A percentile compares a stretch with the other conserved stretches of the same genome.
These are phyloP conservation scores for Mya arenaria DNA, from an alignment of 1,140 invertebrate genomes.

Conservation along the genomic window DNA sequence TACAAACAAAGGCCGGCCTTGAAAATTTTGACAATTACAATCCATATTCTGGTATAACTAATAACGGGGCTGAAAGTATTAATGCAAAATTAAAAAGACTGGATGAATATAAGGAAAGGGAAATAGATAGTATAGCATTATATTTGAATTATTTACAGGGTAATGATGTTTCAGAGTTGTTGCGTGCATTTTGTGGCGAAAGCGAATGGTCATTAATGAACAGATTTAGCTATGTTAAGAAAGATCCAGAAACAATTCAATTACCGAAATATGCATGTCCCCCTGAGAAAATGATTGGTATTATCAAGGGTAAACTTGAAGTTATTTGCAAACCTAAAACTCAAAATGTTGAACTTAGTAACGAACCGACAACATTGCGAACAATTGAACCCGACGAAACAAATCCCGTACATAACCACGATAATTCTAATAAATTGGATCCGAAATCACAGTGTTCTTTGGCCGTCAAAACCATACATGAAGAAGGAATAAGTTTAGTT, in stretches of 20 bases:
- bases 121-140: slow-evolving; percentile 12
- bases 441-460: no score
- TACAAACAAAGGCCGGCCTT: background rate
- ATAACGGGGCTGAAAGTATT: slow-evolving; percentile 1
- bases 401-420: no score
- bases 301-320: no score
- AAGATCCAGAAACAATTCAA: slow-evolving; percentile 4
- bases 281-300: no score
- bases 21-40: slow-evolving; percentile 20
- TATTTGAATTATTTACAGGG: slow-evolving; percentile 30
- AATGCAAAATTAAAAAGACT: slow-evolving; percentile 26
- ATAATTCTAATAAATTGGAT: no score
- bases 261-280: no score
- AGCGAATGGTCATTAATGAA: slow-evolving; percentile 5
- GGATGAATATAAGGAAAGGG: slow-evolving; percentile 14
- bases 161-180: background rate
- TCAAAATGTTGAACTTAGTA: no score
- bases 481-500: no score
- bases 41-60: slow-evolving; percentile 19
- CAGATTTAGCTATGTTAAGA: background rate
- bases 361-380: no score
- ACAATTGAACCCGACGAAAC: no score
- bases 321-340: no score
- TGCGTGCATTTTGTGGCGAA: slow-evolving; percentile 17
- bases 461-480: no score